A percentile compares a stretch with the other conserved stretches of the same genome.
Conservation (phyloP, 2,113 vertebrate genomes). For the Shinisaurus crocodilurus region DNA sequence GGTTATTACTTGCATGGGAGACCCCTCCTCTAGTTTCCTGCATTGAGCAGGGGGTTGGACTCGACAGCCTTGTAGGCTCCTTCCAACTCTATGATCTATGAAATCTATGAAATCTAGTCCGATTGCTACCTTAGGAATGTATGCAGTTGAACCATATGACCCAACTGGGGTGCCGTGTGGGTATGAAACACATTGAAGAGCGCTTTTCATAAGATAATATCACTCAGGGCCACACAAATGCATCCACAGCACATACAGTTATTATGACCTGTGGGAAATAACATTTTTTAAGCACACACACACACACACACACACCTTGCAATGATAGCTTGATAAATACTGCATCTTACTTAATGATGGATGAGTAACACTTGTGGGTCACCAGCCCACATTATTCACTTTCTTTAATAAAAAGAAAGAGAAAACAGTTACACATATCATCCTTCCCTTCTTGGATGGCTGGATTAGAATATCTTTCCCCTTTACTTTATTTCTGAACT, state of each 20-base stretch:
- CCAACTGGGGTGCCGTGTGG: conserved; percentile 66
- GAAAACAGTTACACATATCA: not conserved
- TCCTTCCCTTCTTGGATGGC: not conserved
- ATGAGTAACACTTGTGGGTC: conserved; percentile 62
- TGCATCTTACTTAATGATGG: conserved; percentile 53
- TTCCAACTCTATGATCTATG: no score
- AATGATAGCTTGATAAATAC: conserved; percentile 66
- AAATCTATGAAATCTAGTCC: no score
- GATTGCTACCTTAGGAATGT: conserved; percentile 69
- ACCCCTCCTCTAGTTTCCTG: no score
- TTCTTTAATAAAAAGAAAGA: conserved; percentile 29
- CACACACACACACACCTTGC: conserved; percentile 8
- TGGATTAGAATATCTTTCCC: not conserved
- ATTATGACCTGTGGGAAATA: conserved; percentile 67
- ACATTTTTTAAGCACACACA: not conserved
- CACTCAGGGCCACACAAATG: conserved; percentile 69
- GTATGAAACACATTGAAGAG: conserved; percentile 68
- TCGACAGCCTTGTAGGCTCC: no score
- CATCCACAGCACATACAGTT: conserved; percentile 68
- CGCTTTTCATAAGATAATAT: conserved; percentile 68
- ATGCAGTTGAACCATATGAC: conserved; percentile 67
- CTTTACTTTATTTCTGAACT: not conserved
- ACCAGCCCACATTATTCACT: conserved; percentile 58
- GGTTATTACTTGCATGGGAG: no score
- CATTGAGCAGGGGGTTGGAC: no score